A percentile compares a stretch with the other conserved stretches of the same genome.
Evolutionary conservation across 1,140 invertebrate genomes (phyloP).

Genomic region (Eumeta japonica): DNA sequence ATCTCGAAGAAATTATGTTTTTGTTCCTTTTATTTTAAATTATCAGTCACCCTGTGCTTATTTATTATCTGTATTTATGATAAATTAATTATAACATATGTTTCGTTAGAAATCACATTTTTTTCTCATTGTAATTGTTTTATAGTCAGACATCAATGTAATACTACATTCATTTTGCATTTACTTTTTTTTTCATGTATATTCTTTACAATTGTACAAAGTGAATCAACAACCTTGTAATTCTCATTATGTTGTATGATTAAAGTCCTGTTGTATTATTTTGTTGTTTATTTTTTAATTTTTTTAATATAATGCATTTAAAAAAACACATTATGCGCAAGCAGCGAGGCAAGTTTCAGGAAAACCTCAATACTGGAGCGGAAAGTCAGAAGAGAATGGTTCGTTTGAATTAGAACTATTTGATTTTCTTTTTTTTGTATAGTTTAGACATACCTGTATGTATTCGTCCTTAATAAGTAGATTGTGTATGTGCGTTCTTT

Average conservation of each 20-base stretch:
- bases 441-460: not conserved
- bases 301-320: constrained; percentile 19
- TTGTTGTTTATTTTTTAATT: constrained; percentile 20
- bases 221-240: constrained; percentile 16
- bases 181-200: constrained; percentile 19
- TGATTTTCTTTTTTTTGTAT: constrained; percentile 16
- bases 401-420: constrained; percentile 17
- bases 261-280: constrained; percentile 35
- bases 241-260: constrained; percentile 35
- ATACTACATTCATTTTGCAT: constrained; percentile 39
- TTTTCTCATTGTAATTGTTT: constrained; percentile 10
- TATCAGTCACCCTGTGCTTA: constrained; percentile 7
- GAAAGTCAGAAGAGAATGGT: constrained; percentile 52
- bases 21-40: constrained; percentile 16
- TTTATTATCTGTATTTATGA: constrained; percentile 4
- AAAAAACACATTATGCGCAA: constrained; percentile 45
- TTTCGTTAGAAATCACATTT: constrained; percentile 4
- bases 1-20: constrained; percentile 32
- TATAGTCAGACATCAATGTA: too few relatives aligned
- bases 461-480: too few relatives aligned
- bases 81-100: constrained; percentile 8
- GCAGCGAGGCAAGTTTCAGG: constrained; percentile 48
- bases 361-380: constrained; percentile 49
- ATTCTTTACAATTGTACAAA: constrained; percentile 15
- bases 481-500: not conserved